Percentiles rank a stretch among this genome's conserved stretches.
Conservation (phyloP, 1,140 invertebrate species). For the Oscheius sp. region DNA sequence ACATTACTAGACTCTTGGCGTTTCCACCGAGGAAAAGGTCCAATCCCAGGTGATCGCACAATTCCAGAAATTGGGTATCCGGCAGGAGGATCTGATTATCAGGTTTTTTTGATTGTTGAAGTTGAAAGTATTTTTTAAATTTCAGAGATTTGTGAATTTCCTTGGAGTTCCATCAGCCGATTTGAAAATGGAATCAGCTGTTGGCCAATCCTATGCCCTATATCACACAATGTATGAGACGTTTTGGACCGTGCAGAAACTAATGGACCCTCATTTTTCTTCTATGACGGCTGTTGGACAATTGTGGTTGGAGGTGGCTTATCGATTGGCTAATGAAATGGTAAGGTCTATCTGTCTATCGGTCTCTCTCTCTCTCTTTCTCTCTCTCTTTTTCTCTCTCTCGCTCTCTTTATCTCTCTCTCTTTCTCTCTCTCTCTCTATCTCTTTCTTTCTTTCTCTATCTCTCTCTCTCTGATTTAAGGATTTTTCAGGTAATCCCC, state of each 20-base stretch:
- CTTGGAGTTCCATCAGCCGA: slow-evolving; percentile 58
- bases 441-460: no score
- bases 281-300: slow-evolving; percentile 44
- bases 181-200: slow-evolving; percentile 25
- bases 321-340: slow-evolving; percentile 42
- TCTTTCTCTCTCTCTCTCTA: no score
- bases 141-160: slow-evolving; percentile 11
- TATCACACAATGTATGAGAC: slow-evolving; percentile 63
- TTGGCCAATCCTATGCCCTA: slow-evolving; percentile 52
- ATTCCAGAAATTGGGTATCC: slow-evolving; percentile 34
- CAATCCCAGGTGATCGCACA: background rate
- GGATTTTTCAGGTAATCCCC: background rate
- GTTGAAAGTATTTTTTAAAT: background rate
- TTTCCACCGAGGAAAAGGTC: background rate
- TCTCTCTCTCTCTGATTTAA: background rate
- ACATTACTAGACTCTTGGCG: slow-evolving; percentile 57
- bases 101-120: slow-evolving; percentile 49
- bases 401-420: no score
- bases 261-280: slow-evolving; percentile 43
- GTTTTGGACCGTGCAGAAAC: slow-evolving; percentile 45
- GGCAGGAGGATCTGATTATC: slow-evolving; percentile 61
- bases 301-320: slow-evolving; percentile 49
- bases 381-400: no score
- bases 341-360: slow-evolving; percentile 41
- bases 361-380: no score